Conservation (phyloP, 92 coral and sea anemone genomes). For the Epizoanthus rinbou region DNA sequence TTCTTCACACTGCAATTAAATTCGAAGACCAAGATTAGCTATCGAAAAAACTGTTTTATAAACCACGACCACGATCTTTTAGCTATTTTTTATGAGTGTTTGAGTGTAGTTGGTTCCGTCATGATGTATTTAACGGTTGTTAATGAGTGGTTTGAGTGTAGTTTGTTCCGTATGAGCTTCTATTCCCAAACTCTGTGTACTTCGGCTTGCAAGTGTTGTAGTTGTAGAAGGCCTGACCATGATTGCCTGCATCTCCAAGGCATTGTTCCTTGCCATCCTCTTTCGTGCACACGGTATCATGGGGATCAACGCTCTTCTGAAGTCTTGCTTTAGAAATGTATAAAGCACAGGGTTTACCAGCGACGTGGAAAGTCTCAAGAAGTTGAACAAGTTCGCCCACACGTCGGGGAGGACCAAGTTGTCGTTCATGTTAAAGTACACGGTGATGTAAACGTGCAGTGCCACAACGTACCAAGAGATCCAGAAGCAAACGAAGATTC, state of each 20-base stretch:
- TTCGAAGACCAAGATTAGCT: background rate
- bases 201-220: background rate
- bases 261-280: slow-evolving; percentile 11
- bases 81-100: background rate
- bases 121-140: background rate
- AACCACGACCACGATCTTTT: background rate
- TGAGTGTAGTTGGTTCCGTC: background rate
- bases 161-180: background rate
- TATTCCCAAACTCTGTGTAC: slow-evolving; percentile 3
- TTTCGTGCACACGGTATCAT: background rate
- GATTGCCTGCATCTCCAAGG: slow-evolving; percentile 23
- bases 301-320: slow-evolving; percentile 15
- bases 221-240: slow-evolving; percentile 3
- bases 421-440: slow-evolving; percentile 3
- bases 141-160: background rate
- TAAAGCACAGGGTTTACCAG: slow-evolving; percentile 30
- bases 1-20: background rate
- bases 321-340: slow-evolving; percentile 36
- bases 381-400: background rate
- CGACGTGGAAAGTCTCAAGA: slow-evolving; percentile 30
- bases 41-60: too few species aligned
- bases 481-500: slow-evolving; percentile 35
- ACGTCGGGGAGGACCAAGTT: background rate
- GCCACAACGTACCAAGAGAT: slow-evolving; percentile 33
- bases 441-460: slow-evolving; percentile 7